These are phyloP conservation scores for Alexandromys oeconomus DNA, from an alignment of 2,797 vertebrate genomes.

Conservation along the genomic window DNA sequence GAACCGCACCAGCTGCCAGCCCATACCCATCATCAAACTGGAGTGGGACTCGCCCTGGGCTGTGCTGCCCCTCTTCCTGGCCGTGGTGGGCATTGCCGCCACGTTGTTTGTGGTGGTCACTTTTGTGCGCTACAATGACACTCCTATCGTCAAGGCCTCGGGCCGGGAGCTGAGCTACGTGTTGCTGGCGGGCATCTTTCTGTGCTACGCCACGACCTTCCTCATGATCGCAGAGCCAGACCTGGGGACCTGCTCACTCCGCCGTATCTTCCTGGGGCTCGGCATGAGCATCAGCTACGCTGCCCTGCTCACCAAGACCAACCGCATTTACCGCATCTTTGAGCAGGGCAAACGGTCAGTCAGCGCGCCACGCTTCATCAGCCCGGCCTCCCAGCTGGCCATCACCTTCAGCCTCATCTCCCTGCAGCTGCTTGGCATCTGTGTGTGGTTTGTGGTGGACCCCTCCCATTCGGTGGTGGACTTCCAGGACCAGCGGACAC, in stretches of 20 bases:
- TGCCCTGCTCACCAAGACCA: conserved; percentile 97
- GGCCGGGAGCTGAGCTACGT: conserved; percentile 98
- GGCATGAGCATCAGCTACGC: conserved; percentile 99
- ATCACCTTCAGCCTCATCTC: conserved; percentile 98
- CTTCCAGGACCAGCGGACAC: conserved; percentile 96
- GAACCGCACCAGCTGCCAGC: conserved; percentile 95
- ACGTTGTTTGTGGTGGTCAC: conserved; percentile 95
- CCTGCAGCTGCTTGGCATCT: conserved; percentile 96
- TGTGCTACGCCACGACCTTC: conserved; percentile 97
- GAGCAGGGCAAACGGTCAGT: conserved; percentile 98
- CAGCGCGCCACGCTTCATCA: conserved; percentile 96
- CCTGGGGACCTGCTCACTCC: conserved; percentile 94
- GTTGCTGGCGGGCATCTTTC: conserved; percentile 96
- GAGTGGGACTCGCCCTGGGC: conserved; percentile 98
- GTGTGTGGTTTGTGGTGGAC: conserved; percentile 97
- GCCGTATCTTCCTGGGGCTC: conserved; percentile 96
- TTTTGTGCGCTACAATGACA: conserved; percentile 97
- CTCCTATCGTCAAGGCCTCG: conserved; percentile 97
- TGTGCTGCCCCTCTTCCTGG: conserved; percentile 95
- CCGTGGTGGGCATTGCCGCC: conserved; percentile 94
- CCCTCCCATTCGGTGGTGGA: conserved; percentile 97
- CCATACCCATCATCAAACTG: conserved; percentile 96
- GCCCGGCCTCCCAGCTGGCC: conserved; percentile 96
- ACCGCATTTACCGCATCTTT: conserved; percentile 98
- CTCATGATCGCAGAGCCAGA: conserved; percentile 96